Conservation (phyloP, 2,113 vertebrate genomes). For the Cromileptes altivelis region DNA sequence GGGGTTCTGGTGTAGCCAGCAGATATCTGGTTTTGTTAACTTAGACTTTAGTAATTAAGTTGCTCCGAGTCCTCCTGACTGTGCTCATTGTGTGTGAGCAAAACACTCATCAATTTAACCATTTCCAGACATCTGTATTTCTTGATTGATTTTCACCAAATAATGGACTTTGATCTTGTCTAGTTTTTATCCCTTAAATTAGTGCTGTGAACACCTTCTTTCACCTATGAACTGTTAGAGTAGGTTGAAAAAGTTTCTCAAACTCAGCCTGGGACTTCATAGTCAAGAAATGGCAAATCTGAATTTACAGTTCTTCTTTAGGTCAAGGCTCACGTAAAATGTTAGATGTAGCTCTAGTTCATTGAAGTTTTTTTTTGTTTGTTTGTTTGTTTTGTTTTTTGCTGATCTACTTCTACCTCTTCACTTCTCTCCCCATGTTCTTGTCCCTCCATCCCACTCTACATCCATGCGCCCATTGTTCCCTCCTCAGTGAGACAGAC, state of each 20-base stretch:
- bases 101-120: not conserved
- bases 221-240: not conserved
- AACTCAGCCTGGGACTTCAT: not conserved
- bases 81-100: too few relatives aligned
- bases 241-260: not conserved
- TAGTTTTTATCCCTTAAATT: not conserved
- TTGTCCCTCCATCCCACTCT: not conserved
- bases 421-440: not conserved
- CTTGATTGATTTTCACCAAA: not conserved
- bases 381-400: not conserved
- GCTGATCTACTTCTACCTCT: not conserved
- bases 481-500: slow-evolving; percentile 68
- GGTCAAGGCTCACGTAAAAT: not conserved
- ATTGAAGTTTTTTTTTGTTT: not conserved
- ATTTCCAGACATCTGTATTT: not conserved
- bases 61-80: too few relatives aligned
- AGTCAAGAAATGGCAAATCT: not conserved
- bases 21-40: too few relatives aligned
- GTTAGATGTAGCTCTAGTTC: not conserved
- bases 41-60: too few relatives aligned
- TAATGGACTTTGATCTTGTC: not conserved
- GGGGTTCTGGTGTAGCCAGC: too few relatives aligned
- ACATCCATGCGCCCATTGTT: not conserved
- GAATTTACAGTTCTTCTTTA: not conserved
- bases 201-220: not conserved